Base-by-base conservation (phyloP, 1,140 invertebrate species). In the Atta cephalotes region DNA sequence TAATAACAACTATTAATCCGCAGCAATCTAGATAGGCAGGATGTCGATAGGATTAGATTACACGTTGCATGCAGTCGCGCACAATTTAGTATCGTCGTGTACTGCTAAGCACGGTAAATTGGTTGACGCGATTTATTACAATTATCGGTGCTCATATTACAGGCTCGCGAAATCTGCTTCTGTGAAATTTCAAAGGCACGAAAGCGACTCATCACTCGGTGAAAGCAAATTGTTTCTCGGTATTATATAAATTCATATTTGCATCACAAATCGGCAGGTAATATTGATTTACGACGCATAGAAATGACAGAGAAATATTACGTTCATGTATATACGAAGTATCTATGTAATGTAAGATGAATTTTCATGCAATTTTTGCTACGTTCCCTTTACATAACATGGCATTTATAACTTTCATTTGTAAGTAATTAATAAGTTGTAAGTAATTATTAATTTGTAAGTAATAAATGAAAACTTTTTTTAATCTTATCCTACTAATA, bases 1-100 rank as follows among this genome's bases (percentile, higher is more conserved):
- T 62, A 84, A 76, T 84, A 84, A 76, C 28, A 56, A 84, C n/a
- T 76, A 76, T 84, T 84, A 84, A 84, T 82, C 80, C 68, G 28
- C 80, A 58, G 58, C 70, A 84, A 84, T 84, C 80, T 74, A 74
- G 80, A 84, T 84, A 62, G 70, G 80, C 68, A 82, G 53, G 80
- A 82, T 72, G 79, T 72, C 35, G 79, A 53, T 82, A n/a, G 68
- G 79, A 82, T 82, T 49, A 39, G 68, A 84, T 84, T 84, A 84
- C 80, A 84, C 70, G 80, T 84, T 62, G 80, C 70, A 62, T 51
- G 80, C 70, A 62, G 60, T 74, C 70, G 80, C 80, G 80, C 70
- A 51, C 80, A 62, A 84, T 84, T 84, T 84, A 74, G 56, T 49
- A 84, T 84, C 80, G 80, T 51, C 70, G 80, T 84, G 56, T 76